Percentiles rank a stretch among this genome's conserved stretches.
These are phyloP conservation scores for Sylvia atricapilla DNA, from an alignment of 2,113 vertebrate genomes.

Conservation along the genomic window DNA sequence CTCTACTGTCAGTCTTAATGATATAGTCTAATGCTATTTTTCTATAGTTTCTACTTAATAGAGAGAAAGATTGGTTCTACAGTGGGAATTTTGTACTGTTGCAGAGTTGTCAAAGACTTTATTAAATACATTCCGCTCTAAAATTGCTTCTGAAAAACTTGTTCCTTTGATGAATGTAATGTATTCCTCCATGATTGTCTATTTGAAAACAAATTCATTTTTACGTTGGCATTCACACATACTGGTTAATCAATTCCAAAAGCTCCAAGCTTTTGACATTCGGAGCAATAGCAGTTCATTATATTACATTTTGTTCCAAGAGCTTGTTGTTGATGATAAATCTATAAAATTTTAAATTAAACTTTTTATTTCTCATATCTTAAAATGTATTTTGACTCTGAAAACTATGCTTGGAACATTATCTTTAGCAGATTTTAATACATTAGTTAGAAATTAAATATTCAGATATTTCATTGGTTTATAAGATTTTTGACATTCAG, in stretches of 20 bases:
- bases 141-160: conserved; percentile 29
- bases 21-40: background rate
- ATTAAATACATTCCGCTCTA: background rate
- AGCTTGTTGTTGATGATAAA: background rate
- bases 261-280: background rate
- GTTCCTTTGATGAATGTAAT: background rate
- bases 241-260: background rate
- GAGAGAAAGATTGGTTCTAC: background rate
- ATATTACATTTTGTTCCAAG: background rate
- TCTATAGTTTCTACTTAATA: background rate
- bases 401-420: background rate
- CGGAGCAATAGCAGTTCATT: background rate
- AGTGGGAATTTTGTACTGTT: background rate
- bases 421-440: background rate
- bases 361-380: background rate
- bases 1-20: background rate
- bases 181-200: background rate
- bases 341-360: conserved; percentile 1
- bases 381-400: background rate
- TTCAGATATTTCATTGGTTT: background rate
- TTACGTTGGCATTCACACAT: background rate
- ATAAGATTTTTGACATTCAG: background rate
- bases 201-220: conserved; percentile 11
- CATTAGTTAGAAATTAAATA: background rate
- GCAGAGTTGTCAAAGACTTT: background rate